phyloP scores from a whole-genome alignment of 2,888 invertebrate genomes.

The Erebia epiphron region DNA sequence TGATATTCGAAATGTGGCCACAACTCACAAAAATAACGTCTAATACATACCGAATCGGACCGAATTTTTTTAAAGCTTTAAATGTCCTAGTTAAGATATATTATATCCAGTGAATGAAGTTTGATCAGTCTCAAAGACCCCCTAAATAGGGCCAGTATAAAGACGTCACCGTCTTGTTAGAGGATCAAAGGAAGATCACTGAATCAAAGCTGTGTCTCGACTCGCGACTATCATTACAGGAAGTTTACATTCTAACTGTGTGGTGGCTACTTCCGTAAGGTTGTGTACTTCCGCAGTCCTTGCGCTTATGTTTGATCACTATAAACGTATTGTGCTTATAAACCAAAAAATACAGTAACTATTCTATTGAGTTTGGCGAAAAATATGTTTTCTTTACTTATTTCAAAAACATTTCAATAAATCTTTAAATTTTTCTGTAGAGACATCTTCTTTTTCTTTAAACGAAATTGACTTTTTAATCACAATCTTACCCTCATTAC shows the following conservation, averaged over 20 bases:
- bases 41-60: not conserved
- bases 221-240: constrained; percentile 16
- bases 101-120: too few species aligned
- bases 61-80: too few species aligned
- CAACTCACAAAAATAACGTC: not conserved
- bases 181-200: constrained; percentile 22
- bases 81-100: too few species aligned
- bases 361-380: too few species aligned
- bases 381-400: too few species aligned
- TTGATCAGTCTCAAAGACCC: not conserved
- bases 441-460: too few species aligned
- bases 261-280: constrained; percentile 8
- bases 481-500: too few species aligned
- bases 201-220: constrained; percentile 16
- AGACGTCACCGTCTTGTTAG: not conserved
- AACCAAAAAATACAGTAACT: too few species aligned
- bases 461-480: too few species aligned
- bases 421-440: too few species aligned
- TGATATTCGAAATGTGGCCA: not conserved
- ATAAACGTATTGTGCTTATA: not conserved
- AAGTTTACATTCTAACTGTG: constrained; percentile 17
- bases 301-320: not conserved
- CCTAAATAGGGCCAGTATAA: not conserved
- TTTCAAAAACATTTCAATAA: too few species aligned
- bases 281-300: constrained; percentile 2